Evolutionary conservation across 1,140 invertebrate species (phyloP), one percentile per base, ranked within the genome.

Genomic region (Tyrophagus putrescentiae): DNA sequence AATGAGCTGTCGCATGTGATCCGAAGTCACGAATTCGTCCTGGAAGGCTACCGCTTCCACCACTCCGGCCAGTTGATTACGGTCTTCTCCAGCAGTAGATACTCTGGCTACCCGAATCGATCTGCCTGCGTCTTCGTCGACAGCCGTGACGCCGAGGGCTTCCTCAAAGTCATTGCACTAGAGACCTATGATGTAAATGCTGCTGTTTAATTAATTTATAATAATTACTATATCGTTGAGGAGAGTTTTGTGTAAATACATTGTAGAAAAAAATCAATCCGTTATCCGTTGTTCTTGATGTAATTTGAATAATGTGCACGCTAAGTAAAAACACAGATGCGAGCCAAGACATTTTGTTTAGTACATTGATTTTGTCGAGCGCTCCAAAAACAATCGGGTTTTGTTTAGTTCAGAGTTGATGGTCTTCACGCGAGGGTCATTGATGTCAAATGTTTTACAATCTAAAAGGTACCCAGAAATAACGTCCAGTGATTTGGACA

Each of bases 1-100:
- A 83, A 84, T 70, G 71, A 72, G 32, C 73, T 84, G 0, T 78
- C 80, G 2, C 80, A 83, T 70, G 77, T 84, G 3, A 75, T 85
- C 34, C 69, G 83, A 62, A 83, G 82, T 29, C 83, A 84, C 71
- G 82, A 84, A 72, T 76, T 83, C 58, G 79, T 82, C 27, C 29
- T 23, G 6, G 29, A 57, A 39, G 60, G 60, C 3, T 61, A 61
- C 44, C 13, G 29, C 28, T 60, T 77, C 23, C 77, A 80, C 65
- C 76, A 79, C 61, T 75, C 77, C 64, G 80, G 78, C 1, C 77
- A 76, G 67, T 68, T 83, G 25, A 65, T 82, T 21, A 83, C 80
- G 4, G 78, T 83, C 0, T 83, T 82, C 65, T 82, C 80, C 2
- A 81, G 80, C 0, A 82, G 80, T 1, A 75, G 77, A 64, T 82